Percentiles rank a stretch among this genome's conserved stretches.
Evolutionary conservation across 2,113 vertebrate species (phyloP).

Genomic region (Penelope pileata): DNA sequence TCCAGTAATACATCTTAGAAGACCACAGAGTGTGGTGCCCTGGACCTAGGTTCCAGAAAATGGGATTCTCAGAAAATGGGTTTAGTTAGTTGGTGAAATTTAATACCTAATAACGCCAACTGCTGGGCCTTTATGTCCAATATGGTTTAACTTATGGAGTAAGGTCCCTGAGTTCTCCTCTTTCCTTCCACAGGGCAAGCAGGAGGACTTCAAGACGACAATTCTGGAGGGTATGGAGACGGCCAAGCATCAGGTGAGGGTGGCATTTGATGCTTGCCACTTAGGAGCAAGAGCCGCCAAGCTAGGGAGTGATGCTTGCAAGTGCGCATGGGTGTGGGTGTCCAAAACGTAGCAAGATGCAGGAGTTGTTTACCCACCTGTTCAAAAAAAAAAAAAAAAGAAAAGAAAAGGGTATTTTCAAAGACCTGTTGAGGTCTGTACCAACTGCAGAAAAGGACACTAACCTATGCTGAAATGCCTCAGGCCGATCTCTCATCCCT

Average conservation of each 20-base stretch:
- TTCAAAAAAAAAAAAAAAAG: not conserved
- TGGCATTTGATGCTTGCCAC: slow-evolving; percentile 85
- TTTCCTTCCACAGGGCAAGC: slow-evolving; percentile 88
- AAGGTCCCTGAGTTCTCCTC: slow-evolving; percentile 88
- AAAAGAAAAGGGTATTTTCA: not conserved
- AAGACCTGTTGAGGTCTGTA: not conserved
- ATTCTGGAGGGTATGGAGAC: slow-evolving; percentile 88
- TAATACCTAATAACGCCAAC: slow-evolving; percentile 75
- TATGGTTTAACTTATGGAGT: slow-evolving; percentile 82
- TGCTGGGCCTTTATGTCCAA: slow-evolving; percentile 79
- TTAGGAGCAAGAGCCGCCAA: slow-evolving; percentile 79
- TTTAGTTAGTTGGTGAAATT: slow-evolving; percentile 78
- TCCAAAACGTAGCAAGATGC: slow-evolving; percentile 44
- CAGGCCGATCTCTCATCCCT: slow-evolving; percentile 81
- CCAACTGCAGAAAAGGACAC: not conserved
- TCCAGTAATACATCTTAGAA: slow-evolving; percentile 70
- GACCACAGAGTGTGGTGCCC: slow-evolving; percentile 40
- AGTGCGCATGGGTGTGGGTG: slow-evolving; percentile 72
- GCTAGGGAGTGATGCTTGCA: slow-evolving; percentile 80
- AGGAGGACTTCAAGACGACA: slow-evolving; percentile 88
- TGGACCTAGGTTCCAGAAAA: slow-evolving; percentile 68
- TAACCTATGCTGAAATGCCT: slow-evolving; percentile 50
- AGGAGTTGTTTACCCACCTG: slow-evolving; percentile 27
- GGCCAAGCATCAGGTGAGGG: slow-evolving; percentile 88
- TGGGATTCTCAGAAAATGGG: slow-evolving; percentile 70